Evolutionary conservation across 2,113 vertebrate species (phyloP).

Genomic region (Spea bombifrons): DNA sequence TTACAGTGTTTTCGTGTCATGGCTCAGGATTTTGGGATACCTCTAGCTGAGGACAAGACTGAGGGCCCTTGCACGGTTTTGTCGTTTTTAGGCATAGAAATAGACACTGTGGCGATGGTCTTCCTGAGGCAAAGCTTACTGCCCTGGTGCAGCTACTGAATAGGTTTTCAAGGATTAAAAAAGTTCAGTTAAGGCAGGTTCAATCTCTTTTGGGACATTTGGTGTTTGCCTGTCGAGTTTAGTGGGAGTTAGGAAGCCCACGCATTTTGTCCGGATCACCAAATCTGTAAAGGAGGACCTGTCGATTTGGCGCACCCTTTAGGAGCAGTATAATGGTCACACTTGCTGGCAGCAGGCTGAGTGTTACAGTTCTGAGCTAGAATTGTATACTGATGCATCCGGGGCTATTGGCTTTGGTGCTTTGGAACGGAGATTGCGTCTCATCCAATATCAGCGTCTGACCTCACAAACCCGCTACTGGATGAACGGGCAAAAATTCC

Average conservation of each 20-base stretch:
- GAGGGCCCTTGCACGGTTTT: neutral
- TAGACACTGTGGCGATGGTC: neutral
- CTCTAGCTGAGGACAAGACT: neutral
- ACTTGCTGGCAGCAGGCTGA: neutral
- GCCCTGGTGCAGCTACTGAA: neutral
- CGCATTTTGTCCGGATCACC: neutral
- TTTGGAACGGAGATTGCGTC: neutral
- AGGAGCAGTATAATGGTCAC: neutral
- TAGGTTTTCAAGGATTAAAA: neutral
- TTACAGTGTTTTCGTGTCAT: neutral
- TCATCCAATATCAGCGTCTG: no score
- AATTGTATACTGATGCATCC: neutral
- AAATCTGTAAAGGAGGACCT: neutral
- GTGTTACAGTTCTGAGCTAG: neutral
- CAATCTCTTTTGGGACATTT: neutral
- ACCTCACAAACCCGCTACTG: no score
- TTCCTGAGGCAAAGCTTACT: neutral
- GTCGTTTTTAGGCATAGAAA: neutral
- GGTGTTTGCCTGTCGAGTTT: neutral
- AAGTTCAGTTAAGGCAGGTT: neutral
- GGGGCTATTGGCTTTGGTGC: neutral
- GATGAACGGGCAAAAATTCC: no score
- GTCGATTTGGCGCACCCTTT: neutral
- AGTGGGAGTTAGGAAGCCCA: neutral
- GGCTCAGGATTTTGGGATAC: neutral